Evolutionary conservation across 2,797 vertebrate genomes (phyloP), one percentile per base, ranked within the genome.

Genomic region (Acanthurus tractus): DNA sequence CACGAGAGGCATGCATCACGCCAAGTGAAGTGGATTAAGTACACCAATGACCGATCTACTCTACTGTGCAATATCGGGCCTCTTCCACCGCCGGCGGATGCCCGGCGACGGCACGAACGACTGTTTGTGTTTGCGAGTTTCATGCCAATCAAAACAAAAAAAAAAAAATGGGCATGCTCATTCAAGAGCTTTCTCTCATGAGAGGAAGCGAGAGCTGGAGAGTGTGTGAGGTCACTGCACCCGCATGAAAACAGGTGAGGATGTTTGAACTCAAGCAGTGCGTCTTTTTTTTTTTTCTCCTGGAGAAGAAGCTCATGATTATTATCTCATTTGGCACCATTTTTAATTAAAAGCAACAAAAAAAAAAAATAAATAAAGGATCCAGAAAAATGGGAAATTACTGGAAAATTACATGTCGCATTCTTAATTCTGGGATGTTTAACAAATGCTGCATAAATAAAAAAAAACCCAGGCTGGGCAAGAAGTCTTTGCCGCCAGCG

Each of bases 1-100:
- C 94, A 95, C 92, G 93, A 94, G 93, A 96, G 93, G 88, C 91
- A 63, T 18, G 86, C 92, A 90, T 91, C 91, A 91, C 90, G 87
- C 83, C 92, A 91, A 94, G 87, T 88, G 84, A 87, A 91, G 92
- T 92, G 91, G 91, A 95, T 93, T 71, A 90, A 93, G 92, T 68
- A 82, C 88, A 84, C 82, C 79, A 56, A 92, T 91, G 92, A 90
- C 89, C 64, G 75, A 83, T 91, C 90, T 92, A 91, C 93, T 94
- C 93, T 87, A 88, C 90, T 92, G 89, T 91, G 86, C 88, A 87
- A 83, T 76, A 93, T 91, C 83, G 57, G 77, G 73, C 83, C 83
- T 79, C 75, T 64, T 66, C 75, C 75, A 84, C 83, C 29, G 68
- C 82, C 71, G 67, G 82, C 76, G 54, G 82, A 80, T 29, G 59